Base-by-base conservation (phyloP, 2,113 vertebrate species). In the Ranitomeya variabilis region DNA sequence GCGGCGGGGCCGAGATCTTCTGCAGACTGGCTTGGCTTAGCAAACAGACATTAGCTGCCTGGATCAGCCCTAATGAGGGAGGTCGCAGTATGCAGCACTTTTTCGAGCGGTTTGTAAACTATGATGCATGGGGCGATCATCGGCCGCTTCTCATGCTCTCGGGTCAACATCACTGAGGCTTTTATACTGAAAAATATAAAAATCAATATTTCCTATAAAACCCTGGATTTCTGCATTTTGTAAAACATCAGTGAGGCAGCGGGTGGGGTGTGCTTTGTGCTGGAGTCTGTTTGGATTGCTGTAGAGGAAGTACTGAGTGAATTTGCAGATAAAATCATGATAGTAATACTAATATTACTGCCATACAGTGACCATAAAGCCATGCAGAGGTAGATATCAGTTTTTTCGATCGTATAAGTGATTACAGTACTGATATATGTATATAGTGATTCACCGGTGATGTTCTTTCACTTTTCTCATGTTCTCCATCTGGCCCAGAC, bases 41-140 rank as follows among this genome's bases (percentile, higher is more conserved):
- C 45, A 77, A 88, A 83, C 87, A 79, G 23, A 79, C 60, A 78
- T 84, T 76, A 66, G n/a, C 14, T 37, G 71, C 55, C 15, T 16
- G 23, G 45, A 78, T 78, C 9, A n/a, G 16, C 51, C 51, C 79
- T 78, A 78, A 89, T 89, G 69, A 84, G 87, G 73, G 26, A 76
- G 87, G 80, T 45, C 21, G 45, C 19, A 13, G 71, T 80, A 81
- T 71, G 45, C 52, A 59, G 73, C 80, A 54, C 31, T 84, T 76
- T 78, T 37, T 23, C 19, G 51, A 66, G 11, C 9, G 13, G 4
- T 52, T 69, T 57, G 77, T 31, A 85, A 77, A 89, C n/a, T 26
- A 71, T 89, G 73, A 85, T 85, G 54, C 73, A 89, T 78, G n/a
- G 82, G 45, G 51, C n/a, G 81, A 55, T 37, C 87, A 23, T 77